Evolutionary conservation across 2,888 invertebrate genomes (phyloP).

Genomic region (Micropterix aruncella): DNA sequence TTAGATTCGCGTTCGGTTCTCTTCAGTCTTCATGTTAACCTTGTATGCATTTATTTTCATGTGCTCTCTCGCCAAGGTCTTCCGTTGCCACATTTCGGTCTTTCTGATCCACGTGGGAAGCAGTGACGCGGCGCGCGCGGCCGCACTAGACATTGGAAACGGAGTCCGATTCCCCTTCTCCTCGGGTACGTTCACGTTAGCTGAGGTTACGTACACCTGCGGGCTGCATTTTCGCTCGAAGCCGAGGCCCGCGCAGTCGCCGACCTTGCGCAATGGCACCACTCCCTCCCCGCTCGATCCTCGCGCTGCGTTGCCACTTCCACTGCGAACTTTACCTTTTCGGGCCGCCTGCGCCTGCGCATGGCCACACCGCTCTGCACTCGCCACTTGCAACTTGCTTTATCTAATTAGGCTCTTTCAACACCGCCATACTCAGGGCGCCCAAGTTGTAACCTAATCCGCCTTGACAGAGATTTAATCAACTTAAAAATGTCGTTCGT

Average conservation of each 20-base stretch:
- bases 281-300: neutral
- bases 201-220: constrained; percentile 16
- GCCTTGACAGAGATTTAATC: no score
- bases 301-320: constrained; percentile 1
- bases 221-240: constrained; percentile 31
- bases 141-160: neutral
- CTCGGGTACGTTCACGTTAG: constrained; percentile 11
- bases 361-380: neutral
- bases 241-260: constrained; percentile 15
- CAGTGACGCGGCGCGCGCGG: neutral
- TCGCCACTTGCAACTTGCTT: no score
- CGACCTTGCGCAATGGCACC: constrained; percentile 36
- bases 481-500: no score
- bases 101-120: no score
- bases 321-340: neutral
- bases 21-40: no score
- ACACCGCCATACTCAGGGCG: no score
- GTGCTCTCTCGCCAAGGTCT: no score
- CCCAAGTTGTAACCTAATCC: no score
- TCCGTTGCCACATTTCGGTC: no score
- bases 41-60: no score
- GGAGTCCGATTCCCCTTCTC: neutral
- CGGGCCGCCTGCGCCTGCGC: neutral
- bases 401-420: no score
- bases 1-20: no score